Evolutionary conservation across 37 sponge, comb jelly and placozoan genomes (phyloP).

Genomic region (Geodia barretti): DNA sequence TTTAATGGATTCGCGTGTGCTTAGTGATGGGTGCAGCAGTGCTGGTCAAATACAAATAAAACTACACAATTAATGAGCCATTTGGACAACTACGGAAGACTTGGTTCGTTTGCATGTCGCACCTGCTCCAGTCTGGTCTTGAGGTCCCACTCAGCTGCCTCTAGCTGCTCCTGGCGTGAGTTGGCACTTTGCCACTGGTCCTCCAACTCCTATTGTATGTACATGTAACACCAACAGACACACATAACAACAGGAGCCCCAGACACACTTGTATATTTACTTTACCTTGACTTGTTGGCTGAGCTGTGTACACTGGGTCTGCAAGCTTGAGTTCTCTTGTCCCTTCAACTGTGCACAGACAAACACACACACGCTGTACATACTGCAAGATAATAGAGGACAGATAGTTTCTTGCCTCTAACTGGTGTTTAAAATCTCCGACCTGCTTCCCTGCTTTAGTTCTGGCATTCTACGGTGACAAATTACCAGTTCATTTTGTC

Average conservation of each 20-base stretch:
- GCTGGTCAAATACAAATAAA: no score
- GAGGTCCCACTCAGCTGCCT: neutral
- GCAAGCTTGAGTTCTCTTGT: neutral
- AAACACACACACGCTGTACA: no score
- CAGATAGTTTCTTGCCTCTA: neutral
- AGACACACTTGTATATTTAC: neutral
- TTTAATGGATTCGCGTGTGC: no score
- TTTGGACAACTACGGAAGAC: no score
- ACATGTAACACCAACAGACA: neutral
- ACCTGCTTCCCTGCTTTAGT: neutral
- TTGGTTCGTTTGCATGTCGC: no score
- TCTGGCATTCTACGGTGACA: neutral
- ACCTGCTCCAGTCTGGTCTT: neutral
- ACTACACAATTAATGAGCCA: no score
- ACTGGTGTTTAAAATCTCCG: neutral
- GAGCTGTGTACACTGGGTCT: conserved; percentile 5
- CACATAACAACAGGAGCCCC: neutral
- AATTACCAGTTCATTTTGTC: no score
- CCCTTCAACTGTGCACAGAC: neutral
- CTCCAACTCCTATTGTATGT: conserved; percentile 26
- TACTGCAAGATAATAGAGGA: no score
- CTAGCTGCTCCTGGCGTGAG: conserved; percentile 6
- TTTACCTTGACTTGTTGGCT: conserved; percentile 18
- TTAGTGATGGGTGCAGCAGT: no score
- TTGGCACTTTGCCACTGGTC: conserved; percentile 20